Evolutionary conservation across 2,113 vertebrate species (phyloP).

Genomic region (Phyllostomus hastatus): DNA sequence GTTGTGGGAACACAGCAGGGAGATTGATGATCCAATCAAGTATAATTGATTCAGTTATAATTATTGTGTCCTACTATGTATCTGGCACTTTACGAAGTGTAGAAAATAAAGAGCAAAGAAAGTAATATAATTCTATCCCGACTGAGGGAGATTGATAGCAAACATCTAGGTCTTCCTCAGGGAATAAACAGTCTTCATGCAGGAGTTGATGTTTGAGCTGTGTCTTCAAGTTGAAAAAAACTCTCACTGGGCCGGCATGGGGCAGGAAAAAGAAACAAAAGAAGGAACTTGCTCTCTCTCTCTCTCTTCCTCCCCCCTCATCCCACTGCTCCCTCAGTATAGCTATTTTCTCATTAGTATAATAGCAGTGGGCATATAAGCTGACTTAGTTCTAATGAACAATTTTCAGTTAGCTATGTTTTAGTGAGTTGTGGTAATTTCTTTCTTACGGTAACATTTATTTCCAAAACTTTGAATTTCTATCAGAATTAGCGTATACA

Average conservation of each 20-base stretch:
- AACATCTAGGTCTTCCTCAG: neutral
- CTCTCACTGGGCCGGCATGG: neutral
- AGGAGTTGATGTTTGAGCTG: neutral
- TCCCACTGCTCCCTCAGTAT: neutral
- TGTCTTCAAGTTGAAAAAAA: neutral
- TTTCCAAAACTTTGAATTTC: neutral
- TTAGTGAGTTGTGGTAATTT: neutral
- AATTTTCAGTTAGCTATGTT: neutral
- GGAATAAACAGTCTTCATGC: neutral
- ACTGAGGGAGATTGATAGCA: neutral
- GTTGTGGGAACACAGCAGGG: neutral
- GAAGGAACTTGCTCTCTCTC: neutral
- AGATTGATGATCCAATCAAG: neutral
- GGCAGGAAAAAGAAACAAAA: neutral
- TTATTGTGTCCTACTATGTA: neutral
- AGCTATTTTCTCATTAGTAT: neutral
- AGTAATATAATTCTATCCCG: neutral
- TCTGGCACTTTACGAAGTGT: neutral
- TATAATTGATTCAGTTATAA: neutral
- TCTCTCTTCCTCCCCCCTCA: neutral
- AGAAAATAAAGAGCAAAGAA: neutral
- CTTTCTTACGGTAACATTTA: neutral
- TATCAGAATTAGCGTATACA: neutral
- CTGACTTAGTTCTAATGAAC: neutral
- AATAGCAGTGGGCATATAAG: neutral